These are phyloP conservation scores for Holcopasites calliopsidis DNA, from an alignment of 1,140 invertebrate species.

Conservation along the genomic window DNA sequence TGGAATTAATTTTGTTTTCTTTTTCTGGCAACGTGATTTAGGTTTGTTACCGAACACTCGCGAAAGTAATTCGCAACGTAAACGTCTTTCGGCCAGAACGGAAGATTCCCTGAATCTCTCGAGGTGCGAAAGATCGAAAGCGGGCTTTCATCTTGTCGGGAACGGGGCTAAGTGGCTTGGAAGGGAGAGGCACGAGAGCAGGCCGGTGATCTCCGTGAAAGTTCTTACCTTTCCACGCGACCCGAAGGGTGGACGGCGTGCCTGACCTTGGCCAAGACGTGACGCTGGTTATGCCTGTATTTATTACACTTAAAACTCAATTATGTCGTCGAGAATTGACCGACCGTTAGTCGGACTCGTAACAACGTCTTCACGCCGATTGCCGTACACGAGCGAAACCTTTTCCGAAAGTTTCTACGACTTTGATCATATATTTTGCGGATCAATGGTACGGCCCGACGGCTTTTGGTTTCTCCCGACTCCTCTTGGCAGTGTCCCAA, in stretches of 20 bases:
- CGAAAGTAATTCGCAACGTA: no score
- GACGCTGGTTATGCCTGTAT: constrained; percentile 29
- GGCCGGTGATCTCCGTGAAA: constrained; percentile 21
- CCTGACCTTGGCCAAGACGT: constrained; percentile 19
- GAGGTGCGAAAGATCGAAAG: no score
- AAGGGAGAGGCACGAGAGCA: constrained; percentile 14
- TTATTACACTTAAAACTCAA: constrained; percentile 38
- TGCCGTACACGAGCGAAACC: not conserved
- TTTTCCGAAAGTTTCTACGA: not conserved
- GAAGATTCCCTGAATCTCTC: no score
- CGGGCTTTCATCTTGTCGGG: no score
- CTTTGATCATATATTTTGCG: constrained; percentile 9
- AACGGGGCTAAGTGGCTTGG: not conserved
- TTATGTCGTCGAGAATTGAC: constrained; percentile 2
- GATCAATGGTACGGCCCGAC: not conserved
- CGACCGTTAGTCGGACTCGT: constrained; percentile 4
- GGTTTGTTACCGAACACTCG: no score
- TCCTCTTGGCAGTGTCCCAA: not conserved
- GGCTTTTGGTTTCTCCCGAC: not conserved
- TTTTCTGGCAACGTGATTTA: no score
- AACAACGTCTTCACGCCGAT: not conserved
- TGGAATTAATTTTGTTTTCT: no score
- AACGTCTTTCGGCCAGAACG: no score
- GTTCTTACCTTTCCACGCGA: constrained; percentile 17
- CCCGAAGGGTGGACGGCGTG: not conserved